Evolutionary conservation across 2,888 invertebrate species (phyloP), one percentile per base, ranked within the genome.

Genomic region (Stenodema calcarata): DNA sequence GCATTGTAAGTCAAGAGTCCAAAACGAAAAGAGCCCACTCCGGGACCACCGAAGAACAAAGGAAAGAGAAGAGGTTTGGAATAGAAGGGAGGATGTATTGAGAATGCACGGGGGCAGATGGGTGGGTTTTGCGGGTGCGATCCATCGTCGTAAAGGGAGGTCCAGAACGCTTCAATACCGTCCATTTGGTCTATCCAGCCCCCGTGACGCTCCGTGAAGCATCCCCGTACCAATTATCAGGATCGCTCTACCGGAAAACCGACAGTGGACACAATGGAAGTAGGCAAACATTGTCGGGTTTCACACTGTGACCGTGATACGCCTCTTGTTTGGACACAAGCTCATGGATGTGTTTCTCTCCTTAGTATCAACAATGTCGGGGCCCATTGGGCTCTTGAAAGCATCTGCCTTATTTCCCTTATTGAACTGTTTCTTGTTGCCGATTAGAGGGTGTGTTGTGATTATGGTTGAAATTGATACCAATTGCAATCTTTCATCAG

Each of bases 1-100:
- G 80, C 80, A 80, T 80, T 80, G 80, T 80, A 80, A 80, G 80
- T 80, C 80, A 80, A 80, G 80, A 80, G 80, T 80, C 80, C 80
- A 35, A 62, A 80, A 47, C 78, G 44, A 78, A n/a, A 30, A 79
- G 79, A 30, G 80, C 27, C 4, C 80, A 14, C 80, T 80, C 80
- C 30, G 27, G 16, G 30, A 50, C 35, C 50, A 28, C 50, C 28
- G 44, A 50, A 54, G 54, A 80, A 54, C 50, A 50, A 50, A 28
- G 54, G 14, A 44, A 18, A 28, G 69, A 69, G 69, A 28, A n/a
- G 27, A 69, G 28, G 69, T 23, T 18, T 11, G 23, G 47, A 9
- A 7, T 12, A 12, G 16, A 47, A 35, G 35, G 35, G 35, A 35
- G 35, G 35, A 35, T 35, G 35, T 35, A 35, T 35, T 35, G 35